Percentiles rank a stretch among this genome's conserved stretches.
Conservation (phyloP, 2,113 vertebrate genomes). For the Tylochromis polylepis region DNA sequence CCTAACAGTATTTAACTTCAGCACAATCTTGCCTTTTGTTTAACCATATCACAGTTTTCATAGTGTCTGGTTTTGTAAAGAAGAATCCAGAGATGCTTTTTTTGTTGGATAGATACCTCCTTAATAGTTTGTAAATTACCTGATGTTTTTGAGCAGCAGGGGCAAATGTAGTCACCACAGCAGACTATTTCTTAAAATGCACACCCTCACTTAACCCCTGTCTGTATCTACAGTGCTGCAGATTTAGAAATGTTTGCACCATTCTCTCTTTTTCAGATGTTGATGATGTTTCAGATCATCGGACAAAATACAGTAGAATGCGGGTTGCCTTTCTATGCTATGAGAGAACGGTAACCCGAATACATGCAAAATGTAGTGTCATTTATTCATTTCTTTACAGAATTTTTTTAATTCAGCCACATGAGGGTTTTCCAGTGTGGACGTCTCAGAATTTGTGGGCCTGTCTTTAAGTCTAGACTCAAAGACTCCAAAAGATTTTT, state of each 20-base stretch:
- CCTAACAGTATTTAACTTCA: not conserved
- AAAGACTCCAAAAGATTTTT: too few species aligned
- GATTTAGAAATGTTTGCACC: not conserved
- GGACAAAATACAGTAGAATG: not conserved
- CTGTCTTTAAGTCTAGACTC: too few species aligned
- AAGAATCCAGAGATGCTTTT: too few species aligned
- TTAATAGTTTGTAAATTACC: not conserved
- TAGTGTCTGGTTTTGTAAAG: not conserved
- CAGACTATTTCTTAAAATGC: not conserved
- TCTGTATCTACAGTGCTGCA: not conserved
- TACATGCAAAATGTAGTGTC: not conserved
- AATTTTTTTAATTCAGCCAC: not conserved
- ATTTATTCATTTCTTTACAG: not conserved
- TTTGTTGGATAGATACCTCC: not conserved
- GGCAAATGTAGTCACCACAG: not conserved
- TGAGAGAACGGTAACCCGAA: not conserved
- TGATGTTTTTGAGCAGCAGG: not conserved
- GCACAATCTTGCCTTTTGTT: not conserved
- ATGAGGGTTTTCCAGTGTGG: not conserved
- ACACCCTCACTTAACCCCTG: not conserved
- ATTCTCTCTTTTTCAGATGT: not conserved
- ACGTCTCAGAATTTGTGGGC: too few species aligned
- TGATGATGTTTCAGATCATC: not conserved
- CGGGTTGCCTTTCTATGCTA: not conserved
- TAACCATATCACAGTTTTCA: not conserved